These are phyloP conservation scores for Mastomys coucha DNA, from an alignment of 2,113 vertebrate species.

Conservation along the genomic window DNA sequence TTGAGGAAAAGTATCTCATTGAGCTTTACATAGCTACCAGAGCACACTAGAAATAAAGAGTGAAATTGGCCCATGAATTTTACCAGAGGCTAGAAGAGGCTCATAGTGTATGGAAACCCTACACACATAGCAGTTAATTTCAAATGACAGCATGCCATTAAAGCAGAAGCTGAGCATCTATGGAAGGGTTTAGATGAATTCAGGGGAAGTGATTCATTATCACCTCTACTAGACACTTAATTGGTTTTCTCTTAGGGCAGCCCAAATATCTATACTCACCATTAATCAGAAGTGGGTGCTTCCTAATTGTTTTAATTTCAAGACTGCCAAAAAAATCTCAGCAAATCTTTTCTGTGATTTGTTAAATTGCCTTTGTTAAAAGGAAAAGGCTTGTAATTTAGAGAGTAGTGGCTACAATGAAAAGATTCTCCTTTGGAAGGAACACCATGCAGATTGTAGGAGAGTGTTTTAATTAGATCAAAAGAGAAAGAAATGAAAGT, in stretches of 20 bases:
- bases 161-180: not conserved
- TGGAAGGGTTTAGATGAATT: not conserved
- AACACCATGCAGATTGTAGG: not conserved
- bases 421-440: not conserved
- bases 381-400: not conserved
- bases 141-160: not conserved
- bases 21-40: not conserved
- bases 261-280: not conserved
- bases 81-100: accelerated
- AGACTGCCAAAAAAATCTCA: not conserved
- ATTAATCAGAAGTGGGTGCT: not conserved
- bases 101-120: not conserved
- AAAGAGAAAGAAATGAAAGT: not conserved
- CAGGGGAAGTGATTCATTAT: not conserved
- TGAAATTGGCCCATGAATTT: not conserved
- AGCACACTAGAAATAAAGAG: too few relatives aligned
- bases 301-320: slow-evolving; percentile 25
- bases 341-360: slow-evolving; percentile 54
- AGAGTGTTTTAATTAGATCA: not conserved
- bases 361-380: slow-evolving; percentile 20
- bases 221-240: not conserved
- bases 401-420: not conserved
- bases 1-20: not conserved
- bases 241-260: not conserved
- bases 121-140: not conserved